Percentiles rank a stretch among this genome's conserved stretches.
Conservation (phyloP, 2,888 invertebrate species). For the Volucella inanis region DNA sequence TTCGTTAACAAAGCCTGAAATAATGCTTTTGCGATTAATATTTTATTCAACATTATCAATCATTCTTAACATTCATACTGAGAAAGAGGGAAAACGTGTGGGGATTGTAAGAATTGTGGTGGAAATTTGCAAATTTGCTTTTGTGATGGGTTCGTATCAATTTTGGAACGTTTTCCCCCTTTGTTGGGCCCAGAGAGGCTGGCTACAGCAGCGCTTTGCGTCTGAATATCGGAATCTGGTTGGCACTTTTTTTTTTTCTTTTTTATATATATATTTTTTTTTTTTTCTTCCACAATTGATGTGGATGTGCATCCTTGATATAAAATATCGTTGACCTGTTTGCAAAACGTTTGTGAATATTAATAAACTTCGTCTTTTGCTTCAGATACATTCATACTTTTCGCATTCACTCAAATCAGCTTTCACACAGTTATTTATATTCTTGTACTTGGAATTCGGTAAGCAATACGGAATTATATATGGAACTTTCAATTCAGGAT, state of each 20-base stretch:
- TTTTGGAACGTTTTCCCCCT: slow-evolving; percentile 47
- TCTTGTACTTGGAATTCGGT: slow-evolving; percentile 62
- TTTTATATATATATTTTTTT: slow-evolving; percentile 34
- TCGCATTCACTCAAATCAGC: slow-evolving; percentile 68
- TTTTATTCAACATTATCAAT: slow-evolving; percentile 77
- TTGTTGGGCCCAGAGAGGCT: slow-evolving; percentile 67
- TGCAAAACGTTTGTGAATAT: slow-evolving; percentile 74
- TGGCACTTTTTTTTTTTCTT: slow-evolving; percentile 35
- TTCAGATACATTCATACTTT: slow-evolving; percentile 70
- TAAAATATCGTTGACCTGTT: slow-evolving; percentile 73
- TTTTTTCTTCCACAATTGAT: slow-evolving; percentile 57
- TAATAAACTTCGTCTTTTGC: slow-evolving; percentile 74
- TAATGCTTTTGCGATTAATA: slow-evolving; percentile 80
- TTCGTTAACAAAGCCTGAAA: slow-evolving; percentile 78
- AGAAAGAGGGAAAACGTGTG: slow-evolving; percentile 55
- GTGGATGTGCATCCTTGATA: slow-evolving; percentile 70
- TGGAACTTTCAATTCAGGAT: too few relatives aligned
- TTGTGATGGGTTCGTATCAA: background rate
- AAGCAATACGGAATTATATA: too few relatives aligned
- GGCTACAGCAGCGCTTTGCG: slow-evolving; percentile 50
- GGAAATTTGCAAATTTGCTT: slow-evolving; percentile 19
- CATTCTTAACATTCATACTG: slow-evolving; percentile 77
- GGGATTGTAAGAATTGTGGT: background rate
- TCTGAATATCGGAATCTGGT: slow-evolving; percentile 40
- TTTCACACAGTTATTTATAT: slow-evolving; percentile 58